Percentiles rank a stretch among this genome's conserved stretches.
phyloP scores from a whole-genome alignment of 2,888 invertebrate species.

The Folsomia candida region DNA sequence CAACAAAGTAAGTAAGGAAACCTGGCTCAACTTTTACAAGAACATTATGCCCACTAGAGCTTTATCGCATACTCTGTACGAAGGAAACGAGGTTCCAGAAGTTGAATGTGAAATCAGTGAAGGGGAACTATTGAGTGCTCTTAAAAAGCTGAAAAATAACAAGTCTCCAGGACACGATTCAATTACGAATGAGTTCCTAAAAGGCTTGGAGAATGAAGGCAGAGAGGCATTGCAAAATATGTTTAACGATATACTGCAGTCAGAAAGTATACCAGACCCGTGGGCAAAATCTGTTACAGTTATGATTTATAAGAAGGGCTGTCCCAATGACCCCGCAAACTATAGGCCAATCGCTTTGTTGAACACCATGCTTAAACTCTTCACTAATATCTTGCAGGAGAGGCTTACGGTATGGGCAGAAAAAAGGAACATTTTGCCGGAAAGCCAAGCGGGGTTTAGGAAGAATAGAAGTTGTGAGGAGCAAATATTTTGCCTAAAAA shows the following conservation, averaged over 20 bases:
- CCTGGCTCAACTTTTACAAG: conserved; percentile 21
- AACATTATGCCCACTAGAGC: conserved; percentile 7
- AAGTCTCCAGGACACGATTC: conserved; percentile 34
- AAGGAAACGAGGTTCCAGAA: not conserved
- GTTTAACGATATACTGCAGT: conserved; percentile 19
- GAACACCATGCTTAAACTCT: conserved; percentile 24
- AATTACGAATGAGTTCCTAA: conserved; percentile 37
- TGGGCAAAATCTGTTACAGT: conserved; percentile 14
- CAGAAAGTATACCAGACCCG: conserved; percentile 19
- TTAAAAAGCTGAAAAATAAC: conserved; percentile 8
- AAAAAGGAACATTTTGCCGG: conserved; percentile 39
- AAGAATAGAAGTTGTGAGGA: conserved; percentile 38
- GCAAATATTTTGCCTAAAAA: conserved; percentile 46
- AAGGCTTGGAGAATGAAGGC: conserved; percentile 7
- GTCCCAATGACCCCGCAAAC: conserved; percentile 20
- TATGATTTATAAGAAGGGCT: conserved; percentile 36
- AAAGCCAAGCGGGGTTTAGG: conserved; percentile 50
- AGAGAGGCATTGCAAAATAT: not conserved
- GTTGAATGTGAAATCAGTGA: conserved; percentile 1
- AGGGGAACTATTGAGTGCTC: conserved; percentile 20
- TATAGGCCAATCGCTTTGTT: conserved; percentile 33
- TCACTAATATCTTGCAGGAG: conserved; percentile 26
- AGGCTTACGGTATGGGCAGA: conserved; percentile 40
- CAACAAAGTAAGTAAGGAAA: not conserved
- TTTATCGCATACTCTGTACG: not conserved